Evolutionary conservation across 2,797 vertebrate genomes (phyloP).

Genomic region (Acipenser transmontanus): DNA sequence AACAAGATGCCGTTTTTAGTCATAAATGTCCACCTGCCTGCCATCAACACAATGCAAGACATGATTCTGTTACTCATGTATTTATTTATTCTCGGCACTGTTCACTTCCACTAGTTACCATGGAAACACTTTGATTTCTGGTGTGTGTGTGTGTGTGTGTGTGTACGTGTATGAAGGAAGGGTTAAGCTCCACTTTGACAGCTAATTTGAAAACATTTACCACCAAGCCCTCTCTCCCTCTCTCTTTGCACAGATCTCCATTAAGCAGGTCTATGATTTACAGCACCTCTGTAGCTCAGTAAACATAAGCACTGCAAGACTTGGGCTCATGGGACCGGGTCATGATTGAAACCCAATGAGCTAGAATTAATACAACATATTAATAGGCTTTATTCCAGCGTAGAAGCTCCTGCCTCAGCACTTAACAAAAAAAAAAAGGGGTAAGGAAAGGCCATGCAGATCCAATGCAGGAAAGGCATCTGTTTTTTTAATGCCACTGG

Average conservation of each 20-base stretch:
- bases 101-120: not conserved
- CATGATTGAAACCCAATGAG: conserved; percentile 30
- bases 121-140: not conserved
- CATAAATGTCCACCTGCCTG: too few relatives aligned
- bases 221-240: not conserved
- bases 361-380: conserved; percentile 37
- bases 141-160: not conserved
- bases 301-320: conserved; percentile 30
- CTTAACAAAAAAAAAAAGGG: not conserved
- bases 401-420: conserved; percentile 3
- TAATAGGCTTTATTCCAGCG: conserved; percentile 22
- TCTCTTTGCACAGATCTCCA: conserved; percentile 19
- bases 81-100: too few relatives aligned
- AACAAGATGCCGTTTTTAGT: too few relatives aligned
- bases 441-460: too few relatives aligned
- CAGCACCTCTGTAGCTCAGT: conserved; percentile 30
- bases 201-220: conserved; percentile 19
- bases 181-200: not conserved
- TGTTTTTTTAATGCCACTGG: too few relatives aligned
- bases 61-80: too few relatives aligned
- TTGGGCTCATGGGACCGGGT: conserved; percentile 15
- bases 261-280: conserved; percentile 41
- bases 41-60: too few relatives aligned
- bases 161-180: not conserved
- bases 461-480: too few relatives aligned